A percentile compares a stretch with the other conserved stretches of the same genome.
phyloP scores from a whole-genome alignment of 2,113 vertebrate species.

The Isurus oxyrinchus region DNA sequence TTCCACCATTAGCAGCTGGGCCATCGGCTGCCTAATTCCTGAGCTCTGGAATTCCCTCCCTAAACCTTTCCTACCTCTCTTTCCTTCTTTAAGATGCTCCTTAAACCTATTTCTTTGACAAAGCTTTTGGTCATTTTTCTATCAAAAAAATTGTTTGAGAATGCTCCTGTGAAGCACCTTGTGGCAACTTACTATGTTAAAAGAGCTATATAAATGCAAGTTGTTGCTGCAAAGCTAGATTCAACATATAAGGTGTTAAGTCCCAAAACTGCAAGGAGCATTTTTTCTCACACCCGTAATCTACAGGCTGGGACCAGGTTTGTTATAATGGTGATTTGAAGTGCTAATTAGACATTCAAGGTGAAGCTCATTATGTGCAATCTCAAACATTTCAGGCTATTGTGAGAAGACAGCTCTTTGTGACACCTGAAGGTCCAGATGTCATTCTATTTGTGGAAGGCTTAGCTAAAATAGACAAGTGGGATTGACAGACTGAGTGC shows the following conservation, averaged over 20 bases:
- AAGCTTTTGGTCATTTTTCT: background rate
- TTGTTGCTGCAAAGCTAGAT: background rate
- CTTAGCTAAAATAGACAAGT: background rate
- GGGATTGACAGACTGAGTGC: background rate
- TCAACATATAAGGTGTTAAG: background rate
- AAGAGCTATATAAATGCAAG: background rate
- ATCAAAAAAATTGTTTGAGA: background rate
- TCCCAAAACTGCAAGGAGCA: background rate
- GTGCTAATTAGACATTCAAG: slow-evolving; percentile 24
- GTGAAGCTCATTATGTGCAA: background rate
- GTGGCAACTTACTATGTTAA: background rate
- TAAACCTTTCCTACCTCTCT: background rate
- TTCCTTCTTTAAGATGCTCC: background rate
- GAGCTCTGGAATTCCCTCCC: background rate
- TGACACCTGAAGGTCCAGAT: slow-evolving; percentile 4
- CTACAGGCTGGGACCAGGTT: background rate
- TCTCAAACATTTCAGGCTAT: background rate
- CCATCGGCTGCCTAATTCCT: background rate
- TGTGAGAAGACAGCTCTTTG: background rate
- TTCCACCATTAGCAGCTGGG: background rate
- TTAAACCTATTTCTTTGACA: background rate
- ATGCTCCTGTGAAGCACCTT: background rate
- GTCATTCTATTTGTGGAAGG: background rate
- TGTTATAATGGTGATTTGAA: background rate
- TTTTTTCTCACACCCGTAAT: background rate